phyloP scores from a whole-genome alignment of 92 coral and sea anemone genomes.

The Zoanthus sansibaricus region DNA sequence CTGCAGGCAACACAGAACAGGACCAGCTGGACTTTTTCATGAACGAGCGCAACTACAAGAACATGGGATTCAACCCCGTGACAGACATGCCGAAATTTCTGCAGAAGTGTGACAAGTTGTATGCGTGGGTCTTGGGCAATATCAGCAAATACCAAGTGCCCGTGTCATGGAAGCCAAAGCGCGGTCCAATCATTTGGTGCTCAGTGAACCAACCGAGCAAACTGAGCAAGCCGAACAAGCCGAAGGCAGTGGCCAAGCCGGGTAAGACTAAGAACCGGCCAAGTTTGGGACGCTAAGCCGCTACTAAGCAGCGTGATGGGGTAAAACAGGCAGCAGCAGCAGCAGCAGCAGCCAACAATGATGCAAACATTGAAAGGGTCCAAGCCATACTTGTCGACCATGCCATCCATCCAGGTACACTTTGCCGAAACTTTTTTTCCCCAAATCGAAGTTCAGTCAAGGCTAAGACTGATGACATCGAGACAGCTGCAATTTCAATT shows the following conservation, averaged over 20 bases:
- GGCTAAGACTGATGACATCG: too few relatives aligned
- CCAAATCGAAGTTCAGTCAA: too few relatives aligned
- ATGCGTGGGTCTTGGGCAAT: neutral
- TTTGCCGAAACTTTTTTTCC: too few relatives aligned
- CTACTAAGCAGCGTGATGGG: too few relatives aligned
- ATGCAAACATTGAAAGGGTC: too few relatives aligned
- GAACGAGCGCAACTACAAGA: neutral
- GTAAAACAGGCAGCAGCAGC: too few relatives aligned
- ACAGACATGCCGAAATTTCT: neutral
- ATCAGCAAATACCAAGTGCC: neutral
- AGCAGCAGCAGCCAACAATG: too few relatives aligned
- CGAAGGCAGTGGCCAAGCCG: slow-evolving; percentile 6
- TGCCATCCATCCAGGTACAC: too few relatives aligned
- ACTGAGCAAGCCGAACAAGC: neutral
- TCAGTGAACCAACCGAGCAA: neutral
- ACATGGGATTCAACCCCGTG: neutral
- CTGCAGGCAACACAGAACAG: neutral
- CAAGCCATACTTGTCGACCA: too few relatives aligned
- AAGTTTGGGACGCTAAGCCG: too few relatives aligned
- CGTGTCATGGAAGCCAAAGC: neutral
- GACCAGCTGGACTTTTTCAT: slow-evolving; percentile 2
- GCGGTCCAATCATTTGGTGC: slow-evolving; percentile 4
- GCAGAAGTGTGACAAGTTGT: slow-evolving; percentile 2
- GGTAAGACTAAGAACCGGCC: neutral
- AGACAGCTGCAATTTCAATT: too few relatives aligned